These are phyloP conservation scores for Samia ricini DNA, from an alignment of 1,140 invertebrate species.

Conservation along the genomic window DNA sequence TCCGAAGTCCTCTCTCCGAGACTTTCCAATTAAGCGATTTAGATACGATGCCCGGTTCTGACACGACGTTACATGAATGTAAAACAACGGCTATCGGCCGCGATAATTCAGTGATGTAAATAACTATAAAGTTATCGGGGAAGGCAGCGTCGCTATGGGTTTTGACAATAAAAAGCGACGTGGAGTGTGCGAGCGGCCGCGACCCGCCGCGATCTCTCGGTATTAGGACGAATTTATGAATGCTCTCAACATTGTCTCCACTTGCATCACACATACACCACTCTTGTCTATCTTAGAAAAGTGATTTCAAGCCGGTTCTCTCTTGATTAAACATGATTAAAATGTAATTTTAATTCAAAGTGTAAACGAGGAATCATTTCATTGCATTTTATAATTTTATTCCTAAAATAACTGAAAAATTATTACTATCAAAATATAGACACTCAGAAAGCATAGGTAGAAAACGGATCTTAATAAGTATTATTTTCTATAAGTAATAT, in stretches of 20 bases:
- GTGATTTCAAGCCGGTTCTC: background rate
- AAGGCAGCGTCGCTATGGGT: conserved; percentile 60
- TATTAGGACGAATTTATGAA: conserved; percentile 64
- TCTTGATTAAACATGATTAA: background rate
- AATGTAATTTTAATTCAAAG: background rate
- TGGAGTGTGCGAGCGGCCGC: conserved; percentile 42
- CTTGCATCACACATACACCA: conserved; percentile 19
- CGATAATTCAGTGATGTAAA: conserved; percentile 74
- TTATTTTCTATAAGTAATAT: too few species aligned
- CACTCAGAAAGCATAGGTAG: too few species aligned
- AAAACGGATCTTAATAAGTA: too few species aligned
- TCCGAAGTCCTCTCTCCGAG: conserved; percentile 44
- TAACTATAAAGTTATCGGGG: conserved; percentile 75
- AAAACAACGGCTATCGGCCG: conserved; percentile 72
- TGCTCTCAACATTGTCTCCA: conserved; percentile 33
- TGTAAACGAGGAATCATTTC: background rate
- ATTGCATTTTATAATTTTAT: background rate
- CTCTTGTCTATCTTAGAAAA: background rate
- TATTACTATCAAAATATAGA: background rate
- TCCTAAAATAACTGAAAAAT: background rate
- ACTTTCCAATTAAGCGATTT: conserved; percentile 77
- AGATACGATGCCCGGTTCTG: conserved; percentile 61
- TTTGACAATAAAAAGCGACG: conserved; percentile 73
- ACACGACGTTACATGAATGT: conserved; percentile 70
- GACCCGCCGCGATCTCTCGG: conserved; percentile 52